phyloP scores from a whole-genome alignment of 2,888 invertebrate genomes.

The Metalampra italica region DNA sequence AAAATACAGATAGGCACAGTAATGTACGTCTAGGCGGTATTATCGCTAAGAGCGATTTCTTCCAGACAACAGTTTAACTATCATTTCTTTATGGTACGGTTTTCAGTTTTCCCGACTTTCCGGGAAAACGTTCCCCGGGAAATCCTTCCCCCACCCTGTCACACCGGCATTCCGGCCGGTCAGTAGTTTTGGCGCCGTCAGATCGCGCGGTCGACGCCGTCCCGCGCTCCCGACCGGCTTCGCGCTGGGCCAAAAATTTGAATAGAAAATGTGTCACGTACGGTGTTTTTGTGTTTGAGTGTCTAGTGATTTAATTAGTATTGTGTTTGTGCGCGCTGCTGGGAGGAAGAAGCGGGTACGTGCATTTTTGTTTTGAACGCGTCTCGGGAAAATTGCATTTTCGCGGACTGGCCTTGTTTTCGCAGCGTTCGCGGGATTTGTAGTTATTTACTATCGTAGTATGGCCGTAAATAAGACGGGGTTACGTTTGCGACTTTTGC shows the following conservation, averaged over 20 bases:
- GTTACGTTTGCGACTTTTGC: neutral
- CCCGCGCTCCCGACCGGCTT: conserved; percentile 22
- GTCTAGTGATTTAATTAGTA: conserved; percentile 19
- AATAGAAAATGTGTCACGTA: conserved; percentile 26
- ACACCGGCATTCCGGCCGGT: conserved; percentile 44
- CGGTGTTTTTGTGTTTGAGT: conserved; percentile 28
- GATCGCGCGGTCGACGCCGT: conserved; percentile 37
- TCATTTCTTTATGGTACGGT: too few species aligned
- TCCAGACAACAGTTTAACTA: too few species aligned
- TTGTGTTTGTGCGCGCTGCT: neutral
- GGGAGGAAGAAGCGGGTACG: conserved; percentile 4
- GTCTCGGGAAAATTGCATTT: conserved; percentile 2
- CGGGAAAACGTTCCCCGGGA: conserved; percentile 23
- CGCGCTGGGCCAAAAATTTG: conserved; percentile 36
- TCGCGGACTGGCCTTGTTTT: neutral
- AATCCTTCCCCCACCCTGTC: conserved; percentile 28
- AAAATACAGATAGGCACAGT: too few species aligned
- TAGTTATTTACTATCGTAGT: conserved; percentile 14
- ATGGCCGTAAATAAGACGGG: conserved; percentile 14
- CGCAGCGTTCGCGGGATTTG: neutral
- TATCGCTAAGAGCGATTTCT: too few species aligned
- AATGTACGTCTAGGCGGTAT: too few species aligned
- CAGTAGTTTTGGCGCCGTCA: conserved; percentile 63
- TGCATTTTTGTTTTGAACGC: neutral
- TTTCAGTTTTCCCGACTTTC: conserved; percentile 12